These are phyloP conservation scores for Elysia chlorotica DNA, from an alignment of 1,140 invertebrate species.

Conservation along the genomic window DNA sequence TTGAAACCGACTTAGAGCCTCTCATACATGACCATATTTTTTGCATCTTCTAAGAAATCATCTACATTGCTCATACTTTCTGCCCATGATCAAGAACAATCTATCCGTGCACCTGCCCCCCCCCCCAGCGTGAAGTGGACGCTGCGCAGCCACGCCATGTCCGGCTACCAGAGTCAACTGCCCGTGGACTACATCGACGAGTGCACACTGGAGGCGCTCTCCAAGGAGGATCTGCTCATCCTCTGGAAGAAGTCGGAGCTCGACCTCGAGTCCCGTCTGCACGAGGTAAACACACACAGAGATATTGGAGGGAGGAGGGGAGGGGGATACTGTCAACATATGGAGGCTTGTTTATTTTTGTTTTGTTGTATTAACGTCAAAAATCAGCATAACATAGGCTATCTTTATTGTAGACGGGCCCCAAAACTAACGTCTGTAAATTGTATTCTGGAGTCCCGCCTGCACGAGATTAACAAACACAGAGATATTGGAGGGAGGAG, in stretches of 20 bases:
- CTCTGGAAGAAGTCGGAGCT: slow-evolving; percentile 55
- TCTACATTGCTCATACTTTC: neutral
- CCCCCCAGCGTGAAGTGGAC: slow-evolving; percentile 53
- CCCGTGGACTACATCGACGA: slow-evolving; percentile 41
- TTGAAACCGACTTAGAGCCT: too few species aligned
- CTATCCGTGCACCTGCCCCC: neutral
- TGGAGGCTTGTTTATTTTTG: neutral
- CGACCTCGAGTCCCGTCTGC: slow-evolving; percentile 44
- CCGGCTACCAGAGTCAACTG: slow-evolving; percentile 34
- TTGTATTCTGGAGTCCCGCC: neutral
- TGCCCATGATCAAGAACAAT: neutral
- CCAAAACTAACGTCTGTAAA: neutral
- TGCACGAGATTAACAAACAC: neutral
- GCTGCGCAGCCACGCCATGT: slow-evolving; percentile 43
- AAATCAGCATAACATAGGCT: neutral
- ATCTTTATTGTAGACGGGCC: neutral
- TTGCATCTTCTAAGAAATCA: too few species aligned
- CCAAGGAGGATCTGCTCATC: slow-evolving; percentile 51
- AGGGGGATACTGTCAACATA: neutral
- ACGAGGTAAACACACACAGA: slow-evolving; percentile 16
- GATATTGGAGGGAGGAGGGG: neutral
- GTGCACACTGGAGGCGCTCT: slow-evolving; percentile 48
- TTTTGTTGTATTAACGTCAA: neutral
- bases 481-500: neutral
- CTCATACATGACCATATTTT: too few species aligned